These are phyloP conservation scores for Drosophila conformis DNA, from an alignment of 2,888 invertebrate genomes.

Conservation along the genomic window DNA sequence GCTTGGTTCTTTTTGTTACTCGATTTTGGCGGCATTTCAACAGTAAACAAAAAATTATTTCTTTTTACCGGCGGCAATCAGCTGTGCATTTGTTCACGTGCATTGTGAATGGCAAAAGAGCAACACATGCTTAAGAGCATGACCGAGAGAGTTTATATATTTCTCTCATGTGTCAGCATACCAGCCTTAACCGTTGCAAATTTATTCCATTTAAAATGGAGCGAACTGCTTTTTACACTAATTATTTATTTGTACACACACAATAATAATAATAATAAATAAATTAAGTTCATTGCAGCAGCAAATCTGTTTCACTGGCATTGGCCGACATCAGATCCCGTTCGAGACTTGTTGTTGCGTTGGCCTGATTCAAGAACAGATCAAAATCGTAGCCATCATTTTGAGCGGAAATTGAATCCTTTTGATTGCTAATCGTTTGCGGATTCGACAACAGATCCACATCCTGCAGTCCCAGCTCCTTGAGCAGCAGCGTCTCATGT, in stretches of 20 bases:
- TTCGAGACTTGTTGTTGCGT: constrained; percentile 64
- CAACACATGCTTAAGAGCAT: background rate
- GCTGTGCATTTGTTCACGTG: constrained; percentile 26
- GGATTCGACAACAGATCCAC: constrained; percentile 83
- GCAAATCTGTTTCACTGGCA: constrained; percentile 79
- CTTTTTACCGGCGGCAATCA: constrained; percentile 34
- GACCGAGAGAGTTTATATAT: background rate
- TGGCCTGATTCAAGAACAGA: constrained; percentile 78
- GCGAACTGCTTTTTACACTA: constrained; percentile 3
- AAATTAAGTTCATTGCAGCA: constrained; percentile 64
- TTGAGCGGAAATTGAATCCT: constrained; percentile 57
- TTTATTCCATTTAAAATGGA: background rate
- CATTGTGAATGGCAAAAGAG: constrained; percentile 37
- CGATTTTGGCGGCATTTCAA: constrained; percentile 83
- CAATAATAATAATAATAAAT: background rate
- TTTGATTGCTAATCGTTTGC: constrained; percentile 70
- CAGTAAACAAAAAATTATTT: constrained; percentile 15
- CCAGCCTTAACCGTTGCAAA: background rate
- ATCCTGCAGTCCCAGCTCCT: constrained; percentile 87
- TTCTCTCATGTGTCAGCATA: background rate
- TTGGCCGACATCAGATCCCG: constrained; percentile 80
- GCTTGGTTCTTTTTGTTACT: constrained; percentile 80
- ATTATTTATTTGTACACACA: constrained; percentile 39
- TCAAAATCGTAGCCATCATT: constrained; percentile 78
- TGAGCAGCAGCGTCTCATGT: constrained; percentile 84